Evolutionary conservation across 2,113 vertebrate genomes (phyloP).

Genomic region (Cyanoliseus patagonus): DNA sequence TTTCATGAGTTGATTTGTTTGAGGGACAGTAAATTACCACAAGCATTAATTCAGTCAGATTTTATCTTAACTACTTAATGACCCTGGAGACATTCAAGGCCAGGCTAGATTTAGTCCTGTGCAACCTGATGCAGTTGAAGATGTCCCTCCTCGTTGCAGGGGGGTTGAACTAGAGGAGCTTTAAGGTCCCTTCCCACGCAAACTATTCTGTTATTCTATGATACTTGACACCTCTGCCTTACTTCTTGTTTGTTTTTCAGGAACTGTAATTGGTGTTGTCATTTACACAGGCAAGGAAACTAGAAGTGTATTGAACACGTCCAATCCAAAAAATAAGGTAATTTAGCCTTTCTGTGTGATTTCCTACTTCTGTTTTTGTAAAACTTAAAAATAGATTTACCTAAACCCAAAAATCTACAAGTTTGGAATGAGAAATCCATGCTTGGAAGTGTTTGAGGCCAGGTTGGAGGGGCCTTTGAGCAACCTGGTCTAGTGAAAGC

Average conservation of each 20-base stretch:
- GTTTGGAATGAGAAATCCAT: not conserved
- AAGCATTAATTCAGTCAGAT: not conserved
- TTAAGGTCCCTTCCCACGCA: not conserved
- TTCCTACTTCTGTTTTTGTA: not conserved
- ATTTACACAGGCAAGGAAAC: conserved; percentile 99
- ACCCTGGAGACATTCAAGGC: not conserved
- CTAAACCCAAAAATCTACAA: not conserved
- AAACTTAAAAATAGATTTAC: not conserved
- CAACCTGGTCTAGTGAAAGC: not conserved
- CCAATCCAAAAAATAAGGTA: conserved; percentile 96
- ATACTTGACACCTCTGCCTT: not conserved
- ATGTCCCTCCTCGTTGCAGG: not conserved
- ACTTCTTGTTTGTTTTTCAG: conserved; percentile 73
- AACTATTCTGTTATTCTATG: not conserved
- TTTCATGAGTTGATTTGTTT: not conserved
- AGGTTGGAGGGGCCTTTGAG: not conserved
- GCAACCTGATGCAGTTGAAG: not conserved
- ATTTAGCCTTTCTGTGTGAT: not conserved
- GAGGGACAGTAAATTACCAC: not conserved
- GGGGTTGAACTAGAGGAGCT: not conserved
- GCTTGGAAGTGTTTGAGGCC: not conserved
- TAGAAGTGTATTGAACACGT: conserved; percentile 95
- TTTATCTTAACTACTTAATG: not conserved
- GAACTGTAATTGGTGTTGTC: conserved; percentile 97
- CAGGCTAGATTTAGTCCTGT: not conserved